Evolutionary conservation across 1,140 invertebrate species (phyloP).

Genomic region (Drosophila triauraria): DNA sequence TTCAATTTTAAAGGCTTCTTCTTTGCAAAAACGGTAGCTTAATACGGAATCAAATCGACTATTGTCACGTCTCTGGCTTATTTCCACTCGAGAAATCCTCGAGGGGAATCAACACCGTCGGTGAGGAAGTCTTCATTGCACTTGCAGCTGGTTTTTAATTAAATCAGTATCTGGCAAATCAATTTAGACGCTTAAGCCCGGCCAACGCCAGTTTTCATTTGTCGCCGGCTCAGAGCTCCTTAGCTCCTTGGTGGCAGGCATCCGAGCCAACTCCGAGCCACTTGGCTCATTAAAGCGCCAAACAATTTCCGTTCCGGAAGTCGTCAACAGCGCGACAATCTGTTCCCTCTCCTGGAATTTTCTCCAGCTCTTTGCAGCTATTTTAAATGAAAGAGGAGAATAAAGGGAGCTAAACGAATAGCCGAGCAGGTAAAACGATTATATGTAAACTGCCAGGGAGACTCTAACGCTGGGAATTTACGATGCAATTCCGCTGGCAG

Average conservation of each 20-base stretch:
- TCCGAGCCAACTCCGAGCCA: conserved; percentile 12
- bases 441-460: conserved; percentile 11
- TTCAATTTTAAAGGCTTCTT: background rate
- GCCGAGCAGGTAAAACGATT: conserved; percentile 22
- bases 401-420: background rate
- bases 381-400: background rate
- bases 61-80: background rate
- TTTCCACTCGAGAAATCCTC: background rate
- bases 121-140: conserved; percentile 42
- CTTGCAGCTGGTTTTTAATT: conserved; percentile 66
- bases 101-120: conserved; percentile 5
- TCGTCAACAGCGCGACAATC: conserved; percentile 51
- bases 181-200: conserved; percentile 46
- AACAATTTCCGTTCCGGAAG: conserved; percentile 64
- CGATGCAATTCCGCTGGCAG: conserved; percentile 16
- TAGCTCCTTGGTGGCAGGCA: conserved; percentile 11
- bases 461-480: conserved; percentile 17
- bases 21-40: background rate
- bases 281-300: conserved; percentile 74
- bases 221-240: conserved; percentile 25
- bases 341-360: conserved; percentile 8
- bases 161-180: conserved; percentile 69
- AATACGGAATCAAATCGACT: background rate
- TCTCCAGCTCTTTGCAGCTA: background rate
- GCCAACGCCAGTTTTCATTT: conserved; percentile 50